These are phyloP conservation scores for Xiphias gladius DNA, from an alignment of 2,113 vertebrate species.

Conservation along the genomic window DNA sequence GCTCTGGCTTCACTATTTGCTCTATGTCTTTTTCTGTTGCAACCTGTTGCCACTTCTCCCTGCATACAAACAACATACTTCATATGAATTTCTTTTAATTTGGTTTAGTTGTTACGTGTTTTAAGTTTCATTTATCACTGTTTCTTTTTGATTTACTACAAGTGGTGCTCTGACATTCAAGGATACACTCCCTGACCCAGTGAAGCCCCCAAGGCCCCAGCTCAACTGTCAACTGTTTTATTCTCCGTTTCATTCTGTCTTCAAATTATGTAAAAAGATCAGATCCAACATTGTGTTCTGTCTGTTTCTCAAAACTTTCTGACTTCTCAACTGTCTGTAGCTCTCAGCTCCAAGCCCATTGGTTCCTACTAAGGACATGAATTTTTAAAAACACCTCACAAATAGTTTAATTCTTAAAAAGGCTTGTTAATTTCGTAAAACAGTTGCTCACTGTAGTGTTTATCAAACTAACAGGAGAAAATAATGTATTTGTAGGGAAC, in stretches of 20 bases:
- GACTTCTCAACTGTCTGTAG: neutral
- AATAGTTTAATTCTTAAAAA: neutral
- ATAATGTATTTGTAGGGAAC: neutral
- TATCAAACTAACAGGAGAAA: neutral
- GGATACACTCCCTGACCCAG: slow-evolving; percentile 7
- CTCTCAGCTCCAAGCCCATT: neutral
- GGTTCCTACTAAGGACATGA: neutral
- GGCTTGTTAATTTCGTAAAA: neutral
- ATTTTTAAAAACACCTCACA: neutral
- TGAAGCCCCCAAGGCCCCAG: neutral
- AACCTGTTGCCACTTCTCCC: slow-evolving; percentile 1
- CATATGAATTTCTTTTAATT: slow-evolving; percentile 65
- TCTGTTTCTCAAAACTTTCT: neutral
- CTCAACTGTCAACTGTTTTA: neutral
- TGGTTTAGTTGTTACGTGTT: slow-evolving; percentile 77
- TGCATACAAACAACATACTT: slow-evolving; percentile 58
- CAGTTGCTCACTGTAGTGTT: too few relatives aligned
- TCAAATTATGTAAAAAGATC: neutral
- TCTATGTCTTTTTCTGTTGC: slow-evolving; percentile 12
- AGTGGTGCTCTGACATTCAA: slow-evolving; percentile 79
- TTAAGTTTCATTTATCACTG: slow-evolving; percentile 50
- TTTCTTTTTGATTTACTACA: slow-evolving; percentile 84
- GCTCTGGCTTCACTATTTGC: slow-evolving; percentile 9
- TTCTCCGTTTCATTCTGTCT: neutral
- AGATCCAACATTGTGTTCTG: neutral